phyloP scores from a whole-genome alignment of 1,140 invertebrate species.

The Orussus abietinus region DNA sequence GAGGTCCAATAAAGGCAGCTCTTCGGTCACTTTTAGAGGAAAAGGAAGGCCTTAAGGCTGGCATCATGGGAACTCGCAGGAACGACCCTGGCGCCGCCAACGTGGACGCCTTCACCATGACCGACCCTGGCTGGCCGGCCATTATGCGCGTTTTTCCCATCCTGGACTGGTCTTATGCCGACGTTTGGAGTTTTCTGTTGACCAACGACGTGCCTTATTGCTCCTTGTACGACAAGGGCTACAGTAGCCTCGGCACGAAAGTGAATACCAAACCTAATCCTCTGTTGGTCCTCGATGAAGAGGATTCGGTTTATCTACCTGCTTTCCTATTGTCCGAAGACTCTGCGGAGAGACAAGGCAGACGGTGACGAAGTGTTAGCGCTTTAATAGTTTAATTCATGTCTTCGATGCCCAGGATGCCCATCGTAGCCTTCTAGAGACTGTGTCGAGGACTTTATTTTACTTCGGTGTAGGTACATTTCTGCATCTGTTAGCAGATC shows the following conservation, averaged over 20 bases:
- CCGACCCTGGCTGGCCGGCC: constrained; percentile 83
- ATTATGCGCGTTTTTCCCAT: constrained; percentile 85
- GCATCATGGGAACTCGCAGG: constrained; percentile 82
- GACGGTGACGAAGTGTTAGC: constrained; percentile 36
- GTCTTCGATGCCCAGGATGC: too few relatives aligned
- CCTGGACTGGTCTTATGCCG: constrained; percentile 82
- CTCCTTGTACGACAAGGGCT: constrained; percentile 82
- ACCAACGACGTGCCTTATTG: constrained; percentile 81
- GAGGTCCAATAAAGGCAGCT: constrained; percentile 69
- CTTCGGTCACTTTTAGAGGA: constrained; percentile 61
- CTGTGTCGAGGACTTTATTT: too few relatives aligned
- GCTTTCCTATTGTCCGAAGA: constrained; percentile 74
- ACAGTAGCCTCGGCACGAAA: constrained; percentile 80
- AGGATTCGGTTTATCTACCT: constrained; percentile 63
- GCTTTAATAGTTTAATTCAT: constrained; percentile 3
- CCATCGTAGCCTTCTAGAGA: too few relatives aligned
- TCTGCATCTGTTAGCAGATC: too few relatives aligned
- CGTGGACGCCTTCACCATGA: constrained; percentile 56
- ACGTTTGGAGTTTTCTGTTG: constrained; percentile 86
- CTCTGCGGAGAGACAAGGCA: constrained; percentile 69
- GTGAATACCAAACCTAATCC: constrained; percentile 80
- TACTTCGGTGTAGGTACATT: too few relatives aligned
- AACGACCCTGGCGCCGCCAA: constrained; percentile 76
- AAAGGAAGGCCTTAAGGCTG: constrained; percentile 70
- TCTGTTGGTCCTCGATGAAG: constrained; percentile 55